Conservation (phyloP, 2,888 invertebrate genomes). For the Eupithecia insigniata region DNA sequence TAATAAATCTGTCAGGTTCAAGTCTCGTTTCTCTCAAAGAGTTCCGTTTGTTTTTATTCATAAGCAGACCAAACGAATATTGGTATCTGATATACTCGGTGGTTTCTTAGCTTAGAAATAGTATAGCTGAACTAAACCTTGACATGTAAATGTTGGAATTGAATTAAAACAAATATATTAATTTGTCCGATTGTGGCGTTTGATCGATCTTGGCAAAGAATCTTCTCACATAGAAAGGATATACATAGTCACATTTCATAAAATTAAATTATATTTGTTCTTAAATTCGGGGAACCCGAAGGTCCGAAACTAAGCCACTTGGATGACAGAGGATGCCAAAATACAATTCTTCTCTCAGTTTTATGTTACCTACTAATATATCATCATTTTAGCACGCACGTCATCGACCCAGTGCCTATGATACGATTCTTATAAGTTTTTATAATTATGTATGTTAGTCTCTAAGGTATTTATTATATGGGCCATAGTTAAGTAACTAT, state of each 20-base stretch:
- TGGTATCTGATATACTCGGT: not conserved
- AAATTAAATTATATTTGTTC: not conserved
- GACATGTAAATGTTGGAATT: not conserved
- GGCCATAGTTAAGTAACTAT: too few species aligned
- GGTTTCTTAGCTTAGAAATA: not conserved
- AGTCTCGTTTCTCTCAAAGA: not conserved
- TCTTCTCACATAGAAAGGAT: not conserved
- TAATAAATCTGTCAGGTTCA: not conserved
- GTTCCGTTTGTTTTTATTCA: conserved; percentile 4
- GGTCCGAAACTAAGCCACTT: too few species aligned
- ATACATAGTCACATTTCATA: not conserved
- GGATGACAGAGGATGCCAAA: too few species aligned
- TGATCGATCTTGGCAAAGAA: not conserved
- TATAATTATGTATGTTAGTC: too few species aligned
- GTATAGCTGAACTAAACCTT: not conserved
- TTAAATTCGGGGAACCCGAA: too few species aligned
- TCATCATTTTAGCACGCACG: too few species aligned
- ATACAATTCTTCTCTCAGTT: too few species aligned
- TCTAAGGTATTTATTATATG: too few species aligned
- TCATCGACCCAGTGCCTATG: too few species aligned
- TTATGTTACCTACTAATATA: too few species aligned
- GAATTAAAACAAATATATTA: not conserved
- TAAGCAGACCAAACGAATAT: not conserved
- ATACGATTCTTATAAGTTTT: too few species aligned
- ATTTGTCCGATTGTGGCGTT: not conserved